Evolutionary conservation across 2,113 vertebrate species (phyloP).

Genomic region (Pteropus alecto): DNA sequence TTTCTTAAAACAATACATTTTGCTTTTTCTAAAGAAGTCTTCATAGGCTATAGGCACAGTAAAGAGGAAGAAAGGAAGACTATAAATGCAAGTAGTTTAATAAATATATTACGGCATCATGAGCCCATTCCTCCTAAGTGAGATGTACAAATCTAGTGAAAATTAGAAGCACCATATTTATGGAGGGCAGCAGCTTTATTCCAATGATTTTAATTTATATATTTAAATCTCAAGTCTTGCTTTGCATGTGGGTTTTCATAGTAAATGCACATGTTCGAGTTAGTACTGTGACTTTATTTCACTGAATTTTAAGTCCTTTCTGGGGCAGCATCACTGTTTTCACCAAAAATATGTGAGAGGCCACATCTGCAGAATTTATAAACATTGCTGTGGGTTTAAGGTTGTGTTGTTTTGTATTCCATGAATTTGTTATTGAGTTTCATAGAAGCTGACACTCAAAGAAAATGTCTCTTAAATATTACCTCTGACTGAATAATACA

Average conservation of each 20-base stretch:
- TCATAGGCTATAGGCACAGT: background rate
- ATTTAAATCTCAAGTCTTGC: background rate
- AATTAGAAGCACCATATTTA: background rate
- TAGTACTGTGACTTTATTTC: conserved; percentile 9
- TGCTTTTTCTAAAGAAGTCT: background rate
- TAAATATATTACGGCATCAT: background rate
- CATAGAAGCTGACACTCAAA: conserved; percentile 44
- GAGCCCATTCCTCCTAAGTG: background rate
- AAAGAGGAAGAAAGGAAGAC: background rate
- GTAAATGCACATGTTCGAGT: conserved; percentile 29
- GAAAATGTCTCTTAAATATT: conserved; percentile 51
- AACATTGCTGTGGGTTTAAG: background rate
- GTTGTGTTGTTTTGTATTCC: conserved; percentile 24
- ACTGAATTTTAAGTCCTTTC: background rate
- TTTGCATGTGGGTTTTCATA: background rate
- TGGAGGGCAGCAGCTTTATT: conserved; percentile 14
- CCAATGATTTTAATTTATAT: conserved; percentile 15
- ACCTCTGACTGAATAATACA: conserved; percentile 50
- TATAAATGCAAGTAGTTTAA: conserved; percentile 11
- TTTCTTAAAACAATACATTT: background rate
- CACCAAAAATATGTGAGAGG: background rate
- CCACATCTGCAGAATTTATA: background rate
- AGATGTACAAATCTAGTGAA: background rate
- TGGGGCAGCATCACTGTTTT: background rate
- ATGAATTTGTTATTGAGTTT: conserved; percentile 37